Conservation (phyloP, 2,797 vertebrate species). For the Oreochromis mossambicus region DNA sequence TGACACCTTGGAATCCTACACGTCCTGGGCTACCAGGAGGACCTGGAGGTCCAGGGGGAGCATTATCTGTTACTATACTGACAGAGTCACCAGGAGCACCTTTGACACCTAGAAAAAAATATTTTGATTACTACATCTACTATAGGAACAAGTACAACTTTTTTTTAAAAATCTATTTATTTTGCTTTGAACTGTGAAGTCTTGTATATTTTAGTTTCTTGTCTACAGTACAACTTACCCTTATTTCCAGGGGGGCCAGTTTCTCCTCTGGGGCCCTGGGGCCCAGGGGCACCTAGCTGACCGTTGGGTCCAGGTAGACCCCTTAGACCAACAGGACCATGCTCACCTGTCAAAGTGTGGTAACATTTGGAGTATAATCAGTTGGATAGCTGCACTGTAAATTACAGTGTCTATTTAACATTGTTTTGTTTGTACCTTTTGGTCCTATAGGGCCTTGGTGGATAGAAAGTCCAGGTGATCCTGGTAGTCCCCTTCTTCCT, state of each 20-base stretch:
- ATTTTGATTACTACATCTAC: neutral
- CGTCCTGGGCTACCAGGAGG: conserved; percentile 18
- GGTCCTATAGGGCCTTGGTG: neutral
- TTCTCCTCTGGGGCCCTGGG: conserved; percentile 38
- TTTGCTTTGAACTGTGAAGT: neutral
- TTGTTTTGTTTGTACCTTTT: conserved; percentile 35
- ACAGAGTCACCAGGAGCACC: conserved; percentile 38
- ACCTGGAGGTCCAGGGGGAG: conserved; percentile 3
- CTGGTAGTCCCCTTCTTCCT: conserved; percentile 39
- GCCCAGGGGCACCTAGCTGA: conserved; percentile 34
- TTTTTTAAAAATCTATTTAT: fast-evolving
- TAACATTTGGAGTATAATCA: neutral
- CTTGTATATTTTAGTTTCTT: neutral
- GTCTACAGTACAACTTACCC: conserved; percentile 18
- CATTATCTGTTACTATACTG: fast-evolving
- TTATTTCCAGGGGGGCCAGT: conserved; percentile 22
- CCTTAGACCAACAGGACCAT: conserved; percentile 16
- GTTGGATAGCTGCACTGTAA: neutral
- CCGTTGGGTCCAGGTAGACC: conserved; percentile 49
- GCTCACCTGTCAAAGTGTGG: conserved; percentile 36
- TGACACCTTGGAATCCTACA: conserved; percentile 23
- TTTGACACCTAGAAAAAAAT: conserved; percentile 37
- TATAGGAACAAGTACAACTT: neutral
- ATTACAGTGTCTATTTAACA: neutral
- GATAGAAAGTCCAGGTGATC: conserved; percentile 15